Base-by-base conservation (phyloP, 2,888 invertebrate genomes). In the Fragum fragum region DNA sequence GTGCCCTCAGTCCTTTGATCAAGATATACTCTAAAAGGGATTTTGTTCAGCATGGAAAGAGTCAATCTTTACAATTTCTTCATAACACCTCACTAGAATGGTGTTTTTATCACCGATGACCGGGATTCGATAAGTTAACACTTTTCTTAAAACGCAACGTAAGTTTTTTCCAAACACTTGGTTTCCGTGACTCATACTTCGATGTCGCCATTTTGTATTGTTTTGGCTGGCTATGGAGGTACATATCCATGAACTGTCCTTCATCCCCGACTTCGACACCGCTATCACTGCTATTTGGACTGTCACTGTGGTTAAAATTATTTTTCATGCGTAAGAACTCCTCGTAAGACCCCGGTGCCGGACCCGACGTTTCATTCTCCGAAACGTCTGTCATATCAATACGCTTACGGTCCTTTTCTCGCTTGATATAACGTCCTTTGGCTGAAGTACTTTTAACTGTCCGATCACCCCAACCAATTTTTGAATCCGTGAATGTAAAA, bases 361-460 rank as follows among this genome's bases (percentile, higher is more conserved):
- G 52, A 7, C 18, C 70, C 14, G 39, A n/a, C 11, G 68, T 16
- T n/a, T 36, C 16, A 18, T 47, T 0, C 29, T 36, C 75, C 16
- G 36, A n/a, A 11, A 52, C 28, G 3, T 57, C 73, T 7, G 29
- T 76, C 11, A 73, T 78, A 61, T 77, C 73, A 52, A 79, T 63
- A 16, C 81, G 69, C 7, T 53, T 55, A 53, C 78, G 79, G 68
- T 84, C 87, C 72, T 85, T 87, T 79, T 78, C 85, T 18, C 88
- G 86, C 75, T 89, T 89, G n/a, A 87, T 79, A 66, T 87, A 87
- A 11, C 89, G 78, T 14, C 89, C 89, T 69, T 84, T 87, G 1
- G 89, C 87, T 5, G 87, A 88, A 0, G 89, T 89, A 74, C 89
- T 89, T 70, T 83, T 87, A 1, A 87, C 87, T 3, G 88, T 86